Conservation (phyloP, 2,113 vertebrate species). For the Mobula birostris region DNA sequence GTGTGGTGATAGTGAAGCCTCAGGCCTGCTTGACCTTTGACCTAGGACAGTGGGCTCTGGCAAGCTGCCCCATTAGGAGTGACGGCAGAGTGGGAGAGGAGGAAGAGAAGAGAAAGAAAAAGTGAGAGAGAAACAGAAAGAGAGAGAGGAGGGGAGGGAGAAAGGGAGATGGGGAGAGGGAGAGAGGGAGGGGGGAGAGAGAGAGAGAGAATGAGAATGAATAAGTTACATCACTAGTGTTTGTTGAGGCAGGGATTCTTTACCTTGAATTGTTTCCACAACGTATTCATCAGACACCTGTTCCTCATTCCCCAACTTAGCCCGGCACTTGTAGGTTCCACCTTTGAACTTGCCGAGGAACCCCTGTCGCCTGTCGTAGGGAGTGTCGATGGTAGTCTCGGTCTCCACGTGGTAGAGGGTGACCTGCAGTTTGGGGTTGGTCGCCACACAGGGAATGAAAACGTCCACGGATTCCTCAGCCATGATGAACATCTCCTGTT, state of each 20-base stretch:
- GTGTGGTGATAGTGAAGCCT: no score
- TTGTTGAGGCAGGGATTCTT: conserved; percentile 18
- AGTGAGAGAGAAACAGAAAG: no score
- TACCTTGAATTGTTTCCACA: conserved; percentile 74
- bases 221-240: no score
- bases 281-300: conserved; percentile 70
- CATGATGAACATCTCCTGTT: conserved; percentile 68
- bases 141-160: no score
- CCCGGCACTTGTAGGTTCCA: conserved; percentile 75
- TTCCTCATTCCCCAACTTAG: conserved; percentile 63
- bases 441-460: conserved; percentile 80
- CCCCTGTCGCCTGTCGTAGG: conserved; percentile 75
- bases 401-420: conserved; percentile 70
- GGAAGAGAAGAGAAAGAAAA: no score
- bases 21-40: no score
- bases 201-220: no score
- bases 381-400: conserved; percentile 54
- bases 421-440: conserved; percentile 71
- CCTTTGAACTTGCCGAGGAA: conserved; percentile 76
- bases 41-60: no score
- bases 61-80: no score
- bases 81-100: no score
- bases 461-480: conserved; percentile 60
- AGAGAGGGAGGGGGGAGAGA: no score
- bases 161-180: no score